A percentile compares a stretch with the other conserved stretches of the same genome.
Conservation (phyloP, 1,140 invertebrate species). For the Zaprionus capensis region DNA sequence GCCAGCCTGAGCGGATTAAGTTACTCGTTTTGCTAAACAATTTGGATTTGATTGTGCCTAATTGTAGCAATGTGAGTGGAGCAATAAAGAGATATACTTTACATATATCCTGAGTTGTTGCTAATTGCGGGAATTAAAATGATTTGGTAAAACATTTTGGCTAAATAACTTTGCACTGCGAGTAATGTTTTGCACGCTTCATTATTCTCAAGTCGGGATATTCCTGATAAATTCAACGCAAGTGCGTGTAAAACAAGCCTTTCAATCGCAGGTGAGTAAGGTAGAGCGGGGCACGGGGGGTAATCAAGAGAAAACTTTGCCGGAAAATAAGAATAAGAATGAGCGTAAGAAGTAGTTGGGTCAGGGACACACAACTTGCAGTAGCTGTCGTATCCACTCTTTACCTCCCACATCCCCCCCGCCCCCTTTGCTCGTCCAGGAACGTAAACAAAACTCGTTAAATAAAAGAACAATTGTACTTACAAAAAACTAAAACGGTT, state of each 20-base stretch:
- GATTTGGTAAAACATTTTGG: not conserved
- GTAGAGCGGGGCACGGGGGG: not conserved
- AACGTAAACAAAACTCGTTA: slow-evolving; percentile 83
- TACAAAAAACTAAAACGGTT: slow-evolving; percentile 79
- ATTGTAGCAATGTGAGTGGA: slow-evolving; percentile 41
- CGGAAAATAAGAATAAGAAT: slow-evolving; percentile 77
- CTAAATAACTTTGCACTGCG: too few species aligned
- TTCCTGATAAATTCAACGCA: slow-evolving; percentile 19
- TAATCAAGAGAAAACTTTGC: slow-evolving; percentile 53
- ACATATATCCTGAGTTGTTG: not conserved
- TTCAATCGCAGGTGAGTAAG: slow-evolving; percentile 18
- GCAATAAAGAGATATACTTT: not conserved
- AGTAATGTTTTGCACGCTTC: not conserved
- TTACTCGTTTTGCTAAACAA: slow-evolving; percentile 39
- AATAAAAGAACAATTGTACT: slow-evolving; percentile 83
- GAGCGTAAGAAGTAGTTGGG: slow-evolving; percentile 50
- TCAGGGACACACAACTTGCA: slow-evolving; percentile 12
- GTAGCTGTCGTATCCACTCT: slow-evolving; percentile 23
- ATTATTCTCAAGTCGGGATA: not conserved
- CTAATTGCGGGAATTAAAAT: slow-evolving; percentile 17
- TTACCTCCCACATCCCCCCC: not conserved
- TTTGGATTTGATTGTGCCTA: slow-evolving; percentile 44
- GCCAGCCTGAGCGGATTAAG: slow-evolving; percentile 17
- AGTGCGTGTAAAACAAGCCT: slow-evolving; percentile 54
- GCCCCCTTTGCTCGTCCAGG: slow-evolving; percentile 36